Conservation (phyloP, 2,888 invertebrate genomes). For the Junonia oenone region DNA sequence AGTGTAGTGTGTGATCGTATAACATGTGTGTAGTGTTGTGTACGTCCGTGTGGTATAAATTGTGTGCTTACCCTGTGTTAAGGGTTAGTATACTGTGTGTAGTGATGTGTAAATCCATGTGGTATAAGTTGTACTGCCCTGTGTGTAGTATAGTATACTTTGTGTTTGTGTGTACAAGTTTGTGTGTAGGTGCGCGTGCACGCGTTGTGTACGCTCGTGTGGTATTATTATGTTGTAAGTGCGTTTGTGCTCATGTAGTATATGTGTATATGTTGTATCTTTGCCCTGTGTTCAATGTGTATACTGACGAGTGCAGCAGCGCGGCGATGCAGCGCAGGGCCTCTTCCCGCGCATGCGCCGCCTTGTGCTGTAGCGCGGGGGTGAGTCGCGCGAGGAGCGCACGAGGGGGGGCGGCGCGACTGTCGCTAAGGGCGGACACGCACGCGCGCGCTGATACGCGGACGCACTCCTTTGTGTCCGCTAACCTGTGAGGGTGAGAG, state of each 20-base stretch:
- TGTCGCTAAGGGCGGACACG: slow-evolving; percentile 49
- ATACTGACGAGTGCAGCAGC: slow-evolving; percentile 88
- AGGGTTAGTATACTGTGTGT: no score
- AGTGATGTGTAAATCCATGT: no score
- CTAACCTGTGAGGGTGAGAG: slow-evolving; percentile 49
- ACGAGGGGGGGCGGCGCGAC: slow-evolving; percentile 54
- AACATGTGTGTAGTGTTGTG: no score
- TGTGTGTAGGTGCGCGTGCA: not conserved
- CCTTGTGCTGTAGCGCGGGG: slow-evolving; percentile 89
- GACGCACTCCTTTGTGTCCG: slow-evolving; percentile 70
- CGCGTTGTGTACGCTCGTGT: no score
- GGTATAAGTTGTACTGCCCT: no score
- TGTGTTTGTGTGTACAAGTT: not conserved
- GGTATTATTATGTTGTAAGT: no score
- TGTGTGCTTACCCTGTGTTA: no score
- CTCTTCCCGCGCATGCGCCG: slow-evolving; percentile 95
- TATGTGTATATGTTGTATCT: no score
- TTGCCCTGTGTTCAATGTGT: not conserved
- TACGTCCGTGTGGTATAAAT: no score
- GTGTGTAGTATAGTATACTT: no score
- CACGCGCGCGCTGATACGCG: slow-evolving; percentile 59
- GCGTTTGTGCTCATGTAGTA: no score
- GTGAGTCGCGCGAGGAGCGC: slow-evolving; percentile 57
- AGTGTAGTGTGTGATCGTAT: no score
- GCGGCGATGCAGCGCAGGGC: slow-evolving; percentile 89